These are phyloP conservation scores for Elanoides forficatus DNA, from an alignment of 2,113 vertebrate genomes.

Conservation along the genomic window DNA sequence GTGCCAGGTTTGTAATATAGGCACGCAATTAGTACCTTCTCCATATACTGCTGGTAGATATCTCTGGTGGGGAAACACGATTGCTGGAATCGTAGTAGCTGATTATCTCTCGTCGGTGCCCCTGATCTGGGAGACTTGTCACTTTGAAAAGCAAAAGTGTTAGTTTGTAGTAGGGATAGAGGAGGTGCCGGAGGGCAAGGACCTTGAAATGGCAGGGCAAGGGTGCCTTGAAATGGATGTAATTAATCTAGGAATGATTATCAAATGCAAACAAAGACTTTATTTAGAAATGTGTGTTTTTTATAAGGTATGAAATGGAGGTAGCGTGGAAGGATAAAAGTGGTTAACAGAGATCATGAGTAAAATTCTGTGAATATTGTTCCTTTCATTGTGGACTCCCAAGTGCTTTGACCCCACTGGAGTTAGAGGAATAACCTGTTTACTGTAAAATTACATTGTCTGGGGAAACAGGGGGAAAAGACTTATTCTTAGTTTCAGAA, in stretches of 20 bases:
- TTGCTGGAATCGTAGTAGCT: not conserved
- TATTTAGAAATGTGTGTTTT: not conserved
- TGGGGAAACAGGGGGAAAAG: too few relatives aligned
- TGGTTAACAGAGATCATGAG: not conserved
- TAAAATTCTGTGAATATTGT: not conserved
- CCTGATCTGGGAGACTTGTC: not conserved
- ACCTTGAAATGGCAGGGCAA: not conserved
- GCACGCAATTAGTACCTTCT: fast-evolving
- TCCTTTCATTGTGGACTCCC: not conserved
- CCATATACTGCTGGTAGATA: fast-evolving
- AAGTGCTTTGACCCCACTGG: not conserved
- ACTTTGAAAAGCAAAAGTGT: not conserved
- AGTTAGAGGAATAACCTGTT: not conserved
- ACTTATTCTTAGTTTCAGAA: not conserved
- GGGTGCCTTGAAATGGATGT: not conserved
- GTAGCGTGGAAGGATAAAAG: not conserved
- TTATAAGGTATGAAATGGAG: not conserved
- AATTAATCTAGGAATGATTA: not conserved
- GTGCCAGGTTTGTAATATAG: not conserved
- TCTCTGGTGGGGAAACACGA: not conserved
- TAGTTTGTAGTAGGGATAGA: not conserved
- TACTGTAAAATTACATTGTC: not conserved
- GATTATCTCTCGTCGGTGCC: not conserved
- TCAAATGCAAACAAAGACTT: not conserved
- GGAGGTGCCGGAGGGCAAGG: not conserved